Evolutionary conservation across 2,797 vertebrate species (phyloP), one percentile per base, ranked within the genome.

Genomic region (Scarus forsteni): DNA sequence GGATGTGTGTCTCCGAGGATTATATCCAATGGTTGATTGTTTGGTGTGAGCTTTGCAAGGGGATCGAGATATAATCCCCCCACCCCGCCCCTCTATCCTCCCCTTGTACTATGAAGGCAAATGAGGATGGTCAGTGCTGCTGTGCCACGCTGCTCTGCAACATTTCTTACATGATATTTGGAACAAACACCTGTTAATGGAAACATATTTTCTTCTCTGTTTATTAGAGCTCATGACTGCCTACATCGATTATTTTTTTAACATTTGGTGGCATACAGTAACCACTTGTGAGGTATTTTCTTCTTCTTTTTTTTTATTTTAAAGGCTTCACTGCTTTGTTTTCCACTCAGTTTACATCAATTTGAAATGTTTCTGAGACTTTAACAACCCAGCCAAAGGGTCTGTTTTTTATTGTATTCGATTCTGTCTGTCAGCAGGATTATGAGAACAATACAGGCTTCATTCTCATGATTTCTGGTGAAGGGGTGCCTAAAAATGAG

Each of bases 1-100:
- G 45, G 75, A 69, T 75, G 57, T 78, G 18, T 81, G 73, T 85
- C 64, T 79, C 74, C 66, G 78, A 67, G 88, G 92, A 90, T 93
- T 93, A 93, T 79, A 88, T 84, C 71, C 89, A 76, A 64, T 46
- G 60, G 88, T 81, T 94, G 94, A 95, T 94, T 95, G 91, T 93
- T 94, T 92, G 85, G 86, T 92, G 90, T 91, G 90, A 90, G 91
- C 85, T 93, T 92, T 94, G 88, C 86, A 87, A 84, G 87, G 80
- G 79, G 90, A 91, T 92, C 60, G 88, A 89, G 85, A 89, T 91
- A 83, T 94, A 94, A 93, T 95, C 93, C 91, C 52, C 44, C 0
- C 34, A 63, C 70, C 12, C 43, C 59, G 3, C 50, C 72, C 66
- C 73, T 58, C 63, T 69, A 36, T 55, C 70, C 75, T 45, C 55